Conservation (phyloP, 2,113 vertebrate species). For the Suricata suricatta region DNA sequence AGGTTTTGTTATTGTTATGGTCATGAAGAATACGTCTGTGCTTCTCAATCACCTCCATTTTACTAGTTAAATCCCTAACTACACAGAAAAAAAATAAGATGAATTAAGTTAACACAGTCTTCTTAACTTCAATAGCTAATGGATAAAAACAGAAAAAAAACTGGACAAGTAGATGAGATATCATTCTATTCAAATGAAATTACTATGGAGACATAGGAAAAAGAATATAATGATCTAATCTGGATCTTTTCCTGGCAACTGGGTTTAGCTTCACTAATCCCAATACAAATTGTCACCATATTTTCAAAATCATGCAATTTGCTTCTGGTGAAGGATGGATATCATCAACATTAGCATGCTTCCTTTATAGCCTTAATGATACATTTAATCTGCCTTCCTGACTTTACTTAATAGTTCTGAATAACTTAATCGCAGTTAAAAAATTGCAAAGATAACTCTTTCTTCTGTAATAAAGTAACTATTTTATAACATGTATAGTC, state of each 20-base stretch:
- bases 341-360: not conserved
- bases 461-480: not conserved
- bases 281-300: not conserved
- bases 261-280: not conserved
- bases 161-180: not conserved
- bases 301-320: conserved; percentile 2
- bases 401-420: conserved; percentile 4
- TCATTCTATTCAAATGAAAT: not conserved
- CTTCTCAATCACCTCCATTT: not conserved
- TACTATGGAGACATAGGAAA: not conserved
- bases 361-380: not conserved
- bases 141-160: not conserved
- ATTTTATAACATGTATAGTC: not conserved
- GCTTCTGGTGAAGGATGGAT: not conserved
- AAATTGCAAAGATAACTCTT: not conserved
- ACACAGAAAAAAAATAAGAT: not conserved
- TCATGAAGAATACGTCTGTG: not conserved
- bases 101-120: not conserved
- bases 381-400: not conserved
- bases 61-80: not conserved
- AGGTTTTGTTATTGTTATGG: not conserved
- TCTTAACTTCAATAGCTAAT: not conserved
- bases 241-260: not conserved
- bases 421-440: not conserved
- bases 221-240: not conserved